phyloP scores from a whole-genome alignment of 2,888 invertebrate genomes.

The Pseudococcus longispinus region DNA sequence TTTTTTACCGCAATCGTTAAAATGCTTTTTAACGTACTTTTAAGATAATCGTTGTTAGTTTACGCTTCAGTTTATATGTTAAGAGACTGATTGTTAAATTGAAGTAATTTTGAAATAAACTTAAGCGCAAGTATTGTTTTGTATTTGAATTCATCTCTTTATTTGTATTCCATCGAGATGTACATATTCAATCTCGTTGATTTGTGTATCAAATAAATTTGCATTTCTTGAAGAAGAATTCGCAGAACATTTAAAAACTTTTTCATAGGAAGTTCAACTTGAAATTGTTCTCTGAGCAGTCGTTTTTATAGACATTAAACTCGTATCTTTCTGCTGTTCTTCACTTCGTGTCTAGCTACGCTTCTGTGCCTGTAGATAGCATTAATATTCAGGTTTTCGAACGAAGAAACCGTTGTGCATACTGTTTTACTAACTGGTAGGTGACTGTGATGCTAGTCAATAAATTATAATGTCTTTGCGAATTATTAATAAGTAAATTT shows the following conservation, averaged over 20 bases:
- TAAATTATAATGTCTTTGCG: not conserved
- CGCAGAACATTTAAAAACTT: not conserved
- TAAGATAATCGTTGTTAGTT: slow-evolving; percentile 26
- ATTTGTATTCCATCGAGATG: not conserved
- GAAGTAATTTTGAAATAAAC: slow-evolving; percentile 14
- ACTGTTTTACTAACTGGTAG: not conserved
- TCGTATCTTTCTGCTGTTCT: not conserved
- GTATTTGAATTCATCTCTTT: not conserved
- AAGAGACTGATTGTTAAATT: slow-evolving; percentile 39
- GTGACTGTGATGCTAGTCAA: not conserved
- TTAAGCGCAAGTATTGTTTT: slow-evolving; percentile 3
- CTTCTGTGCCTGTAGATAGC: not conserved
- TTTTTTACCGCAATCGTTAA: slow-evolving; percentile 33
- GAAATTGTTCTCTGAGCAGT: not conserved
- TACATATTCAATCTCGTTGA: not conserved
- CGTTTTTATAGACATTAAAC: not conserved
- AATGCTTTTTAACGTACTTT: slow-evolving; percentile 30
- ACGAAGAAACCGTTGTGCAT: not conserved
- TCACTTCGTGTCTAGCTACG: not conserved
- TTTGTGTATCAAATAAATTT: not conserved
- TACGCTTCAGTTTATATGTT: slow-evolving; percentile 21
- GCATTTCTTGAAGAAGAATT: not conserved
- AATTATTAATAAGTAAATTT: not conserved
- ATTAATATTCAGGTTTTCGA: not conserved
- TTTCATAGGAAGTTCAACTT: not conserved